These are phyloP conservation scores for Mirza zaza DNA, from an alignment of 2,113 vertebrate species.

Conservation along the genomic window DNA sequence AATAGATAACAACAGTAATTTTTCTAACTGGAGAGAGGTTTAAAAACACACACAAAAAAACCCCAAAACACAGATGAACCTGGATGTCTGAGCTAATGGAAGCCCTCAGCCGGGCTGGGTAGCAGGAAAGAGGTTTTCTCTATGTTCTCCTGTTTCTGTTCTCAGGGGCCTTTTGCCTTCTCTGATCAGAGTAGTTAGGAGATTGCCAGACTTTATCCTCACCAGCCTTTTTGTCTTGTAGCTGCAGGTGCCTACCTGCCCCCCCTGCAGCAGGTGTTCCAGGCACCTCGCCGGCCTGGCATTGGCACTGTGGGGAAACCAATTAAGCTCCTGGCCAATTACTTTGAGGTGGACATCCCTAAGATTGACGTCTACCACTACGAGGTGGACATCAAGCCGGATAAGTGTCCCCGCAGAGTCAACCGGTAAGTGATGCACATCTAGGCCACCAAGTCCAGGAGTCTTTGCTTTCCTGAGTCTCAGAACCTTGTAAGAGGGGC, in stretches of 20 bases:
- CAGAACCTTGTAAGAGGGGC: neutral
- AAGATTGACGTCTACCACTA: slow-evolving; percentile 99
- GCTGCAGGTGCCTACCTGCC: slow-evolving; percentile 95
- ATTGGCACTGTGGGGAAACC: slow-evolving; percentile 99
- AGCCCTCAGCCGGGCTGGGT: neutral
- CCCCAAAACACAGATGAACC: neutral
- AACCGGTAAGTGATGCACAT: slow-evolving; percentile 92
- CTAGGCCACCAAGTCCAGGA: neutral
- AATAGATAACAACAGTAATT: slow-evolving; percentile 21
- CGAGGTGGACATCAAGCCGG: slow-evolving; percentile 99
- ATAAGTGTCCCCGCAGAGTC: slow-evolving; percentile 99
- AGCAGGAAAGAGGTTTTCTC: neutral
- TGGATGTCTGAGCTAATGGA: neutral
- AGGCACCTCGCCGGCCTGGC: slow-evolving; percentile 96
- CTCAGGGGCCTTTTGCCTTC: neutral
- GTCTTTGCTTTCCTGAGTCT: neutral
- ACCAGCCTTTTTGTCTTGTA: slow-evolving; percentile 75
- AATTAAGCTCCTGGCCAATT: slow-evolving; percentile 99
- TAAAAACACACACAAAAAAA: neutral
- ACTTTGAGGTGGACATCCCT: slow-evolving; percentile 99
- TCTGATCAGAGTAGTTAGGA: slow-evolving; percentile 8
- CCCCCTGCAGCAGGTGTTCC: slow-evolving; percentile 99
- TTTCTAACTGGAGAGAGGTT: slow-evolving; percentile 44
- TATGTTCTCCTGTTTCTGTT: neutral
- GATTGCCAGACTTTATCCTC: slow-evolving; percentile 7